Conservation (phyloP, 2,888 invertebrate genomes). For the Megalurothrips usitatus region DNA sequence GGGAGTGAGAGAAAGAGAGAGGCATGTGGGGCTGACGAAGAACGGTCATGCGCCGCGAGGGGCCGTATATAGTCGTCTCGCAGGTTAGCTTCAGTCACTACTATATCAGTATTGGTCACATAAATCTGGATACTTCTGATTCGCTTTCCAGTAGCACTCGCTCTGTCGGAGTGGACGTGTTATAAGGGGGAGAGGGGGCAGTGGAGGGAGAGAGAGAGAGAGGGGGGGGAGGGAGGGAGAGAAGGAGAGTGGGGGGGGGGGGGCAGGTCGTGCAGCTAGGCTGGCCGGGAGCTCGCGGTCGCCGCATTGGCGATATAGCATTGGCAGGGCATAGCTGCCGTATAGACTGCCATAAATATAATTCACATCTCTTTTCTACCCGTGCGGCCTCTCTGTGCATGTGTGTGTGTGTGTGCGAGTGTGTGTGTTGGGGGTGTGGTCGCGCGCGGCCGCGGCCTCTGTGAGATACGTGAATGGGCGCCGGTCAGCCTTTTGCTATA, state of each 20-base stretch:
- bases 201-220: background rate
- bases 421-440: too few relatives aligned
- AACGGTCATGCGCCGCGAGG: too few relatives aligned
- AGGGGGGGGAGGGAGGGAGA: background rate
- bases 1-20: too few relatives aligned
- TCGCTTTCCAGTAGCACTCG: background rate
- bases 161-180: too few relatives aligned
- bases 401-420: too few relatives aligned
- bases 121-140: slow-evolving; percentile 25
- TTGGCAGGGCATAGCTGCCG: slow-evolving; percentile 2
- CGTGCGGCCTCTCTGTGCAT: background rate
- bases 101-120: slow-evolving; percentile 13
- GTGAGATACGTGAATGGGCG: too few relatives aligned
- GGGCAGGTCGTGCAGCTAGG: slow-evolving; percentile 2
- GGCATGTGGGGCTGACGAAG: too few relatives aligned
- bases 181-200: too few relatives aligned
- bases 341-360: background rate
- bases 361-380: background rate
- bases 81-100: too few relatives aligned
- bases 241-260: slow-evolving; percentile 2
- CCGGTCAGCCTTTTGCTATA: too few relatives aligned
- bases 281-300: background rate
- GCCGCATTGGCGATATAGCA: slow-evolving; percentile 18
- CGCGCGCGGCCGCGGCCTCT: too few relatives aligned
- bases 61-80: too few relatives aligned